Conservation (phyloP, 2,888 invertebrate species). For the Ornithoptera priamus region DNA sequence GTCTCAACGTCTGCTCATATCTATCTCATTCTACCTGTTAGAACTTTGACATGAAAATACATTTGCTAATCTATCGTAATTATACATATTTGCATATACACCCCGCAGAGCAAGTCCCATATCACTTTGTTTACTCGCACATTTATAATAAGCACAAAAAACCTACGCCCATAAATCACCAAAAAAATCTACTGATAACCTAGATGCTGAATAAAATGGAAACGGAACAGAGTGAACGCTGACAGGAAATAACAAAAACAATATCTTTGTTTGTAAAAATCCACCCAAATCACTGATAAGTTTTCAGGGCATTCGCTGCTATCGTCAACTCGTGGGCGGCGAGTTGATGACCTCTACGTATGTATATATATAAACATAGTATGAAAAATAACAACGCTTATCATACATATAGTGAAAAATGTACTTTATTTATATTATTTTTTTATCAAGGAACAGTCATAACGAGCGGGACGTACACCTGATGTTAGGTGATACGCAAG, state of each 20-base stretch:
- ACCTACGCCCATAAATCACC: slow-evolving; percentile 13
- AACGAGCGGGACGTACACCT: too few species aligned
- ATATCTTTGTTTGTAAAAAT: slow-evolving; percentile 23
- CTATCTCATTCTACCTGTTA: too few species aligned
- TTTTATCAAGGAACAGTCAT: too few species aligned
- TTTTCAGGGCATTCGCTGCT: slow-evolving; percentile 15
- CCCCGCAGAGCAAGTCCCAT: not conserved
- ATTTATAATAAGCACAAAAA: not conserved
- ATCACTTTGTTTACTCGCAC: slow-evolving; percentile 2
- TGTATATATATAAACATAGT: not conserved
- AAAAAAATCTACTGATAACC: slow-evolving; percentile 22
- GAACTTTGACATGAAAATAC: too few species aligned
- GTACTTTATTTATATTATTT: not conserved
- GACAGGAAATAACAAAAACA: slow-evolving; percentile 24
- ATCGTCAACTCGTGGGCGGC: slow-evolving; percentile 20
- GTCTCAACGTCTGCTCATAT: too few species aligned
- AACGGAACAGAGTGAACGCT: slow-evolving; percentile 2
- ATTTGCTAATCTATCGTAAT: not conserved
- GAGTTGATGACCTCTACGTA: slow-evolving; percentile 21
- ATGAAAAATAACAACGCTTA: not conserved
- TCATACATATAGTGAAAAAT: not conserved
- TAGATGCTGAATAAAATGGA: slow-evolving; percentile 10
- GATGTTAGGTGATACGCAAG: too few species aligned
- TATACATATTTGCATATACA: not conserved
- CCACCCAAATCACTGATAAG: slow-evolving; percentile 19